phyloP scores from a whole-genome alignment of 2,888 invertebrate species.

The Lasioglossum morio region DNA sequence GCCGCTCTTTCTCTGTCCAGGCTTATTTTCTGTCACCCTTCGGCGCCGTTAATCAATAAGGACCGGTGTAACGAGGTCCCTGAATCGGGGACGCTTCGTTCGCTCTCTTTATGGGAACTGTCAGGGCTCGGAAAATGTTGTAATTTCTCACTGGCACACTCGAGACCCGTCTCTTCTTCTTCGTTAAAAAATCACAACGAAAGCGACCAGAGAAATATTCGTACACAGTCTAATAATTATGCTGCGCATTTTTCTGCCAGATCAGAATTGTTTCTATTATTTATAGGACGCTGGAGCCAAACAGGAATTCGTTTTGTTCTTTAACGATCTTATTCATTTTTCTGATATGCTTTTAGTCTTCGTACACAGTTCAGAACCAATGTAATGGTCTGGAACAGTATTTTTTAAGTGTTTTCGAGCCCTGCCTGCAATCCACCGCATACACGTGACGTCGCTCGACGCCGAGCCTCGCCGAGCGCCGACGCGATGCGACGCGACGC shows the following conservation, averaged over 20 bases:
- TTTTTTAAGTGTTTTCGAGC: neutral
- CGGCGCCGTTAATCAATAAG: conserved; percentile 48
- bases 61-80: conserved; percentile 38
- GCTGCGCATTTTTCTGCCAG: neutral
- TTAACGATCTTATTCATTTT: neutral
- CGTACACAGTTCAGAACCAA: neutral
- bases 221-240: no score
- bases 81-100: conserved; percentile 38
- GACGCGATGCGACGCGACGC: no score
- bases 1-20: conserved; percentile 35
- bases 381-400: neutral
- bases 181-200: neutral
- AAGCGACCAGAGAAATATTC: no score
- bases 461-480: neutral
- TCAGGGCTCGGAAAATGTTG: neutral
- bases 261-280: neutral
- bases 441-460: neutral
- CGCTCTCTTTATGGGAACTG: neutral
- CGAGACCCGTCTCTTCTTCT: neutral
- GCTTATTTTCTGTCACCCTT: conserved; percentile 38
- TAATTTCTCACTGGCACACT: no score
- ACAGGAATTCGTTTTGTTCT: neutral
- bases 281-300: neutral
- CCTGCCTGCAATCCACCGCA: neutral
- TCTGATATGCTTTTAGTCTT: no score